phyloP scores from a whole-genome alignment of 35 echinoderm and acorn worm genomes.

The Hemicentrotus pulcherrimus region DNA sequence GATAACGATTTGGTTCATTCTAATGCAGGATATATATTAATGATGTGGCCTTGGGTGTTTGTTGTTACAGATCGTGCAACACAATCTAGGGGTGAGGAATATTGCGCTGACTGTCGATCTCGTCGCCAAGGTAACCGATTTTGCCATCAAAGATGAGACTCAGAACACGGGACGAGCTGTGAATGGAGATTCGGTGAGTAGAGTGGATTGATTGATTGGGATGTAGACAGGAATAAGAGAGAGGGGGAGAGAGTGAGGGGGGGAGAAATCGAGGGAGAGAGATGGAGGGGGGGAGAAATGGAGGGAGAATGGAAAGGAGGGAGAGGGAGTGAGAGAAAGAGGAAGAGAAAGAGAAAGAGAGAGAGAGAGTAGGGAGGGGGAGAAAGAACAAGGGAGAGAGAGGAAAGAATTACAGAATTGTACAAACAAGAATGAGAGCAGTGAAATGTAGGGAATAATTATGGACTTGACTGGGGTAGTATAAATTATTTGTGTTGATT shows the following conservation, averaged over 20 bases:
- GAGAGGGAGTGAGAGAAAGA: not conserved
- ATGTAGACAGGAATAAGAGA: not conserved
- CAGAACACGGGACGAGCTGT: not conserved
- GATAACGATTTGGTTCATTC: not conserved
- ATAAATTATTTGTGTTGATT: no score
- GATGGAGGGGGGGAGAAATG: not conserved
- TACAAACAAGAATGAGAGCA: no score
- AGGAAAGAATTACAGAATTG: no score
- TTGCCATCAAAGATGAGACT: not conserved
- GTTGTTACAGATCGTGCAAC: slow-evolving; percentile 43
- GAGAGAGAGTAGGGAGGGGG: not conserved
- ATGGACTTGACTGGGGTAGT: no score
- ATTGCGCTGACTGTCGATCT: slow-evolving; percentile 33
- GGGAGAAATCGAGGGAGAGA: not conserved
- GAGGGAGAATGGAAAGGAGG: not conserved
- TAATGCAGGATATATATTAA: not conserved
- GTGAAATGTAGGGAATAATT: no score
- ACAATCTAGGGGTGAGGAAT: slow-evolving; percentile 52
- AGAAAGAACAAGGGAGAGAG: no score
- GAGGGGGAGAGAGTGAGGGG: not conserved
- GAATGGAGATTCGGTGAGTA: not conserved
- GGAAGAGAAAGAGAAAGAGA: not conserved
- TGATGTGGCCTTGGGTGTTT: slow-evolving; percentile 13
- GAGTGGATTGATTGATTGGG: not conserved
- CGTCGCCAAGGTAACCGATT: slow-evolving; percentile 57